Evolutionary conservation across 2,113 vertebrate genomes (phyloP).

Genomic region (Crypturellus undulatus): DNA sequence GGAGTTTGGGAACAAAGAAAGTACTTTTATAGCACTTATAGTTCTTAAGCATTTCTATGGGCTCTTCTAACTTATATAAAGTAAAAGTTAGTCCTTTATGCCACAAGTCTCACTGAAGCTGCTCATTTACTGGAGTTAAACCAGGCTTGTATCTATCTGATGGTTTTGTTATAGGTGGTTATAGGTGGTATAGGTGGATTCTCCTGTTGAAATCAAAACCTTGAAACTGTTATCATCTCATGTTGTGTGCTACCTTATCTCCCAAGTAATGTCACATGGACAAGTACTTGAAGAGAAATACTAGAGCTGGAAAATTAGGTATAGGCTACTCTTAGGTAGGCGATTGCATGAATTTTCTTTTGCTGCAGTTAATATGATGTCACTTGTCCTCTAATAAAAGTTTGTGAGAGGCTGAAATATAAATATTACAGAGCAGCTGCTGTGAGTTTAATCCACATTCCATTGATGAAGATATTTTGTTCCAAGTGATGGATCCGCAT

Average conservation of each 20-base stretch:
- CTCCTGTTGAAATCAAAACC: neutral
- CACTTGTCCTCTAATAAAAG: slow-evolving; percentile 46
- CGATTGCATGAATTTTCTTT: slow-evolving; percentile 2
- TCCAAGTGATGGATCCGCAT: neutral
- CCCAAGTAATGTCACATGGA: neutral
- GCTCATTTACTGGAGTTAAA: neutral
- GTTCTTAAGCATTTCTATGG: neutral
- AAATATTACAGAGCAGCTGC: slow-evolving; percentile 47
- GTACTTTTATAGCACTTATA: neutral
- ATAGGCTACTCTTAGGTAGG: slow-evolving; percentile 11
- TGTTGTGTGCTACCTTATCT: neutral
- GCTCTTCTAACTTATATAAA: neutral
- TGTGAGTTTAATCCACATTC: slow-evolving; percentile 16
- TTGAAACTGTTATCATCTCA: neutral
- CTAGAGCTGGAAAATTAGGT: neutral
- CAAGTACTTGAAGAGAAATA: neutral
- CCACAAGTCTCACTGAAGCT: neutral
- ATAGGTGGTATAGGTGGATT: too few species aligned
- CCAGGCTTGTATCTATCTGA: neutral
- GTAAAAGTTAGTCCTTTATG: neutral
- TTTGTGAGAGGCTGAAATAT: slow-evolving; percentile 35
- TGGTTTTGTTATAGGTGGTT: neutral
- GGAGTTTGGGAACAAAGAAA: neutral
- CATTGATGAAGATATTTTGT: slow-evolving; percentile 48
- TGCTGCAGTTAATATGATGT: slow-evolving; percentile 25